phyloP scores from a whole-genome alignment of 2,888 invertebrate species.

The Cantharis lateralis region DNA sequence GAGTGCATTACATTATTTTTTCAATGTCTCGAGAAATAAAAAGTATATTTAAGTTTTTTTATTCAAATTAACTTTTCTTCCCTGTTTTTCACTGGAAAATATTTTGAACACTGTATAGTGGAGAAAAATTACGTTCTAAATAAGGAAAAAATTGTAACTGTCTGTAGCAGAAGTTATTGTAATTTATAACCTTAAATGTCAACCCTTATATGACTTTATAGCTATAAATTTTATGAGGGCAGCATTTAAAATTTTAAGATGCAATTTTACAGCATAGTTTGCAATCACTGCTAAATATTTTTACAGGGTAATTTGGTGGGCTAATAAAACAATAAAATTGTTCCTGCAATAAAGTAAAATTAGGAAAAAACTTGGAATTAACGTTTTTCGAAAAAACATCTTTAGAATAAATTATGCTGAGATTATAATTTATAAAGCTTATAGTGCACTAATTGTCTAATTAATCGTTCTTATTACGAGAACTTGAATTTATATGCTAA shows the following conservation, averaged over 20 bases:
- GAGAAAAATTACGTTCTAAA: neutral
- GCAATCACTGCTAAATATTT: conserved; percentile 32
- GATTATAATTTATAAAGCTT: conserved; percentile 11
- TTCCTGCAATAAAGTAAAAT: conserved; percentile 45
- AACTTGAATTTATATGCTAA: conserved; percentile 34
- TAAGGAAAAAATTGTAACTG: conserved; percentile 33
- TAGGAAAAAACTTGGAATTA: conserved; percentile 21
- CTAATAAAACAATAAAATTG: conserved; percentile 46
- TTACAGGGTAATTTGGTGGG: conserved; percentile 40
- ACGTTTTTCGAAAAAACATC: conserved; percentile 44
- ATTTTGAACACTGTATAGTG: neutral
- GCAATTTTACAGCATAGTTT: conserved; percentile 12
- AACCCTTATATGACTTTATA: conserved; percentile 1
- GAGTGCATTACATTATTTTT: too few species aligned
- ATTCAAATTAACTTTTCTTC: neutral
- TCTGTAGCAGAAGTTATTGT: conserved; percentile 36
- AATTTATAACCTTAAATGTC: conserved; percentile 33
- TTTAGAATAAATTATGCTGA: neutral
- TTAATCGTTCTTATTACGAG: conserved; percentile 33
- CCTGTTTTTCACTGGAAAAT: neutral
- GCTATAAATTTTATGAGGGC: conserved; percentile 12
- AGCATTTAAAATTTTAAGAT: conserved; percentile 6
- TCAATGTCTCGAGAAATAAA: neutral
- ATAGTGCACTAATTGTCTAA: conserved; percentile 36
- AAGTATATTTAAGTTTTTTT: neutral